Percentiles rank a stretch among this genome's conserved stretches.
Evolutionary conservation across 2,888 invertebrate species (phyloP).

Genomic region (Rhagium mordax): DNA sequence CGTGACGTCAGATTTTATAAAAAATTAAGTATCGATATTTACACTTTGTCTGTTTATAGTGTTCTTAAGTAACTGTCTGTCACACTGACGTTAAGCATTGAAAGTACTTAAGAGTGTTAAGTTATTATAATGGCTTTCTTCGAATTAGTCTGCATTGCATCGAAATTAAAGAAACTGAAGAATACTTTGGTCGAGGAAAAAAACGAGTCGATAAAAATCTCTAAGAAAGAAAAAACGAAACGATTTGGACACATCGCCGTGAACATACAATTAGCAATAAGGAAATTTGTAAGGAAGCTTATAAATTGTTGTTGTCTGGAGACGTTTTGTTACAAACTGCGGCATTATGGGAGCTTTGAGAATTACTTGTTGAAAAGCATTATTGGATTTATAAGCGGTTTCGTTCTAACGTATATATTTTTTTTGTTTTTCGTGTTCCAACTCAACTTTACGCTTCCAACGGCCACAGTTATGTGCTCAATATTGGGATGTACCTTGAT

Average conservation of each 20-base stretch:
- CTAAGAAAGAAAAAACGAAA: conserved; percentile 68
- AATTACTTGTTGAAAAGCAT: conserved; percentile 78
- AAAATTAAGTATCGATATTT: too few relatives aligned
- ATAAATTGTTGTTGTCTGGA: conserved; percentile 63
- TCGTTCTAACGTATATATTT: conserved; percentile 77
- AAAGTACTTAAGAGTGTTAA: conserved; percentile 15
- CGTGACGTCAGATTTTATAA: too few relatives aligned
- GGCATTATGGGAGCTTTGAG: conserved; percentile 73
- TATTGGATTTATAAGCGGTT: conserved; percentile 78
- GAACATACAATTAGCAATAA: conserved; percentile 67
- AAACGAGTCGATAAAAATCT: conserved; percentile 71
- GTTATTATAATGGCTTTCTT: conserved; percentile 76
- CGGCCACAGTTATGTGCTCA: conserved; percentile 77
- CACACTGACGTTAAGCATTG: conserved; percentile 4
- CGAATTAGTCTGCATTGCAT: conserved; percentile 74
- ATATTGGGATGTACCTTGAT: conserved; percentile 77
- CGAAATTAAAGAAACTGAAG: conserved; percentile 71
- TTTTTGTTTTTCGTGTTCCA: conserved; percentile 80
- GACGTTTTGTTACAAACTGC: conserved; percentile 67
- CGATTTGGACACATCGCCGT: conserved; percentile 71
- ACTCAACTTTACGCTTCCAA: conserved; percentile 74
- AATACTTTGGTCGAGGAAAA: conserved; percentile 74
- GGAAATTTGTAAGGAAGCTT: conserved; percentile 64
- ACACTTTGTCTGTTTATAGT: too few relatives aligned
- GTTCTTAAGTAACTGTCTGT: background rate